Evolutionary conservation across 2,888 invertebrate genomes (phyloP), one percentile per base, ranked within the genome.

Genomic region (Ennomos quercinarius): DNA sequence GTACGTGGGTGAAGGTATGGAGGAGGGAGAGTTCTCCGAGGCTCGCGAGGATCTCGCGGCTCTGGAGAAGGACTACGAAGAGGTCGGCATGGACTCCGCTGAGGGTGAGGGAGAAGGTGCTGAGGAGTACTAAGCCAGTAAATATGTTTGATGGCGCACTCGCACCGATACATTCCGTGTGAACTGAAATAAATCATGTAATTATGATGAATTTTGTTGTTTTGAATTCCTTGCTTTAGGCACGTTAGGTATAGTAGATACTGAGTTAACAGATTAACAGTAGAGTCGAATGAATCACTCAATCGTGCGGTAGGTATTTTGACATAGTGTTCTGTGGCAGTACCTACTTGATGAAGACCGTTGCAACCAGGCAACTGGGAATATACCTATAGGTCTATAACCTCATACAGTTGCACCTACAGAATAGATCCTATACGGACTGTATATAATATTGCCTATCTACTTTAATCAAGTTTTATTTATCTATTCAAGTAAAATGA

Each of bases 1-100:
- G 98, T 97, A 96, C 86, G 96, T 96, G 67, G 96, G 96, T 71
- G 96, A 96, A 87, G 96, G 96, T 91, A 96, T 96, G 96, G 96
- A 96, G 90, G 96, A 96, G 95, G 96, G 96, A 70, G 96, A 98
- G 89, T 98, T 97, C 94, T 96, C 96, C 37, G 97, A 98, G 85
- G 97, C 96, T 55, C 91, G 91, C 47, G 91, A 91, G 83, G 91
- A 91, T 80, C 76, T 91, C 79, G 91, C 91, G 51, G 96, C 96
- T 10, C 93, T 97, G 58, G 97, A 97, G 93, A 96, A 96, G 93
- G 97, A 97, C 90, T 97, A 97, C 91, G 96, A 97, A 90, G 97
- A 97, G 89, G 97, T 97, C 80, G 97, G 96, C 86, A 96, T 96
- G 95, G 97, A 97, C 92, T 96, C 96, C 74, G 95, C 95, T 63